These are phyloP conservation scores for Pseudorectes ferrugineus DNA, from an alignment of 2,113 vertebrate genomes.

Conservation along the genomic window DNA sequence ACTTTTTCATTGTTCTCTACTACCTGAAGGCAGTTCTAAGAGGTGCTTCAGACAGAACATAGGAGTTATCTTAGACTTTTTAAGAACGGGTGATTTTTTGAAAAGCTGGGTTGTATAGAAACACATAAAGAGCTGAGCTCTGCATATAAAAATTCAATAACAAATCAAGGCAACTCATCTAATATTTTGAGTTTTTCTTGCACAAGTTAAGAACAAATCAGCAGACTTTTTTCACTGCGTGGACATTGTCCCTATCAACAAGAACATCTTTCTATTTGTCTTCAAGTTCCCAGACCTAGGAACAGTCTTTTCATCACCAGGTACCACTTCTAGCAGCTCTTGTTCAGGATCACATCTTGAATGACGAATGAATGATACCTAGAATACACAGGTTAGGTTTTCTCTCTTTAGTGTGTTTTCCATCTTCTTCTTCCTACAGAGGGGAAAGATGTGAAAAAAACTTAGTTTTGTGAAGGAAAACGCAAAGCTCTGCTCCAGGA, in stretches of 20 bases:
- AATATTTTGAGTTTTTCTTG: neutral
- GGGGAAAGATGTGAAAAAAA: neutral
- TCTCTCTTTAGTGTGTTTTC: neutral
- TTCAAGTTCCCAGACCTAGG: neutral
- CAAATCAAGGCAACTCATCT: neutral
- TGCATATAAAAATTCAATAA: neutral
- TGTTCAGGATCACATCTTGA: neutral
- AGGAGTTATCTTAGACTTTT: neutral
- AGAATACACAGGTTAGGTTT: neutral
- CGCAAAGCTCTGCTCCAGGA: neutral
- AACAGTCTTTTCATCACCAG: neutral
- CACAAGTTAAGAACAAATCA: neutral
- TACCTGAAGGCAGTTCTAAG: neutral
- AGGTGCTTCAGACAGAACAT: neutral
- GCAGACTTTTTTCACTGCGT: neutral
- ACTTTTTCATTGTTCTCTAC: neutral
- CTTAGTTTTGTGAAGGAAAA: neutral
- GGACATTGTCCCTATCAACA: neutral
- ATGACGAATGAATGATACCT: neutral
- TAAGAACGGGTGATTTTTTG: neutral
- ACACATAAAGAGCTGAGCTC: neutral
- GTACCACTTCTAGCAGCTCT: neutral
- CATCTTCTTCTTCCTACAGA: neutral
- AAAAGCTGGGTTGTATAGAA: neutral
- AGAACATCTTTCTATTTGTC: neutral